Base-by-base conservation (phyloP, 2,797 vertebrate species). In the Rhabdophis nuchalis region DNA sequence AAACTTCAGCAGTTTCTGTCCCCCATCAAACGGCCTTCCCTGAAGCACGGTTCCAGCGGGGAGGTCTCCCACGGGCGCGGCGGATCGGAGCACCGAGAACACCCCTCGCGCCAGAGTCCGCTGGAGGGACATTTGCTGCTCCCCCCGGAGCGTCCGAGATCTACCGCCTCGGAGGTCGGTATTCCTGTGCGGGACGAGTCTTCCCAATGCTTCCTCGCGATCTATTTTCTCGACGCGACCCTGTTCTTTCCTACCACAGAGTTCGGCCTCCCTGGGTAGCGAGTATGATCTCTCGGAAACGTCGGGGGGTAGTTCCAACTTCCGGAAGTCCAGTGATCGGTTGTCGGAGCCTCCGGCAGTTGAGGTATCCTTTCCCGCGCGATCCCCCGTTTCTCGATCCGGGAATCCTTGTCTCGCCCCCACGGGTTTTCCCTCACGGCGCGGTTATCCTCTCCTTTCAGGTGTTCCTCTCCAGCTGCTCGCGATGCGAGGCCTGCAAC, bases 1-100 rank as follows among this genome's bases (percentile, higher is more conserved):
- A 98, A 98, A 77, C 97, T 99, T 2, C 99, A 99, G 95, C 98
- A 98, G 96, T 97, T 99, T n/a, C 98, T 99, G 58, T 98, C 98
- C 0, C 98, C 99, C 95, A 93, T 98, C 91, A 98, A 98, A 16
- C 93, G 95, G 5, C 95, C 96, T 5, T 61, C 94, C 0, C 91
- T 95, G 16, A 85, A 97, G 9, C 91, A 94, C 0, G 86, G 86
- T 41, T 41, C 36, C 20, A 23, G 72, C 1, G 72, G 36, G 13
- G 86, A 57, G 5, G 2, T 27, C 36, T 7, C 87, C 3, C 93
- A 90, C 5, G 91, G 68, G 0, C 95, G 95, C 9, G 92, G 96
- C 23, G 96, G 95, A 1, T 96, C 97, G 0, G 98, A 98, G 54
- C 98, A 98, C 91, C 97, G 98, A 0, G 96, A 96, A 1, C 52